These are phyloP conservation scores for Acipenser oxyrinchus DNA, from an alignment of 2,797 vertebrate species.

Conservation along the genomic window DNA sequence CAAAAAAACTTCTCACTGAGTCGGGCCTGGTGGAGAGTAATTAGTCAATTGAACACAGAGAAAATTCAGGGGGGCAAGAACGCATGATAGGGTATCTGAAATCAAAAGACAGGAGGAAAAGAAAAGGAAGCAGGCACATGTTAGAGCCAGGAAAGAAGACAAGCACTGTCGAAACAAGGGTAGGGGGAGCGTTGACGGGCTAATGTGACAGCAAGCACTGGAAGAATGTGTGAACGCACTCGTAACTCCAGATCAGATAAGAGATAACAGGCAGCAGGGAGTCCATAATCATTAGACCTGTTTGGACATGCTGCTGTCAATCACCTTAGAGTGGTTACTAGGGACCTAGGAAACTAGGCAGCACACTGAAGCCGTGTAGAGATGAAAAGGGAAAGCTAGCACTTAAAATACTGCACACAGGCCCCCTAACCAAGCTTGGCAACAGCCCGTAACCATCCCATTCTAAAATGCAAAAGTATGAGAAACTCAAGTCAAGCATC, in stretches of 20 bases:
- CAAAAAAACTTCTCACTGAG: no score
- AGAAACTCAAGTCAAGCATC: no score
- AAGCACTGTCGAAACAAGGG: conserved; percentile 11
- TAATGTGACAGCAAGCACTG: accelerated
- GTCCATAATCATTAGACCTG: conserved; percentile 27
- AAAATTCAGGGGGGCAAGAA: background rate
- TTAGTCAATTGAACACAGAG: background rate
- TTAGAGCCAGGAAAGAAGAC: background rate
- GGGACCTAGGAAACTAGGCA: no score
- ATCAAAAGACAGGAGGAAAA: background rate
- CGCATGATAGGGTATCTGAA: background rate
- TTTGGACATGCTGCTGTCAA: conserved; percentile 53
- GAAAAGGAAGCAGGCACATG: background rate
- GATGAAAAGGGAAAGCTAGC: no score
- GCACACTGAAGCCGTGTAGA: no score
- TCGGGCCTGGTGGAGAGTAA: background rate
- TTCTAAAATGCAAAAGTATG: no score
- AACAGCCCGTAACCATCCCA: no score
- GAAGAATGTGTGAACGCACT: conserved; percentile 32
- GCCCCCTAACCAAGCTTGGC: no score
- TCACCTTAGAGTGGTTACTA: conserved; percentile 20
- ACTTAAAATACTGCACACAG: no score
- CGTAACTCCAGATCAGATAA: conserved; percentile 36
- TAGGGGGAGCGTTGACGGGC: background rate
- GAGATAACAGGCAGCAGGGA: conserved; percentile 40